These are phyloP conservation scores for Cryptotermes secundus DNA, from an alignment of 1,140 invertebrate species.

Conservation along the genomic window DNA sequence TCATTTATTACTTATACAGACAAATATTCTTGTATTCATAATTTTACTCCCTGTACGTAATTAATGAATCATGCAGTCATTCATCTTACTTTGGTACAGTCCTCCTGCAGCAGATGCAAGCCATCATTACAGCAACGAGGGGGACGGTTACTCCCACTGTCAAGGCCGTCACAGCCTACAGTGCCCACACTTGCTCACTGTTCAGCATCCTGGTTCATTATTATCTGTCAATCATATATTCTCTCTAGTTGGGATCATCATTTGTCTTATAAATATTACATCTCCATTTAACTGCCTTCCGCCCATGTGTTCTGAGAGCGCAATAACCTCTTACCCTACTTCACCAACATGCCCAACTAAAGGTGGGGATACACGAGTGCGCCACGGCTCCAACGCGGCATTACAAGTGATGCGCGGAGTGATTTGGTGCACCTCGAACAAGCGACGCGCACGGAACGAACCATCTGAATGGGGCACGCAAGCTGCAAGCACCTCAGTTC, in stretches of 20 bases:
- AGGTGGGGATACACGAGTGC: too few relatives aligned
- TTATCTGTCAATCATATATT: neutral
- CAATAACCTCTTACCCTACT: conserved; percentile 25
- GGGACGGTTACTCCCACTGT: conserved; percentile 34
- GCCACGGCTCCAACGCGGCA: too few relatives aligned
- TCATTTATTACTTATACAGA: too few relatives aligned
- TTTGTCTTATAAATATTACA: neutral
- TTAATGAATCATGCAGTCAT: neutral
- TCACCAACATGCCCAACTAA: neutral
- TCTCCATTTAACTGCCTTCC: neutral
- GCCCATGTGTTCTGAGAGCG: neutral
- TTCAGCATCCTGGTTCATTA: conserved; percentile 1
- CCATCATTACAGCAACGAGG: conserved; percentile 35
- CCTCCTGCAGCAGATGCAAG: conserved; percentile 43
- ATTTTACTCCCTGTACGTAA: too few relatives aligned
- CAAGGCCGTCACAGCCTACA: conserved; percentile 35
- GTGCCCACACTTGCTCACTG: conserved; percentile 23
- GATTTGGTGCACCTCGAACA: too few relatives aligned
- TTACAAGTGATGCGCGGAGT: too few relatives aligned
- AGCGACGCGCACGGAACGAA: too few relatives aligned
- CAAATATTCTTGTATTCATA: too few relatives aligned
- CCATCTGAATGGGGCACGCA: too few relatives aligned
- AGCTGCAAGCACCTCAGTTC: too few relatives aligned
- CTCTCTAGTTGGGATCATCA: neutral
- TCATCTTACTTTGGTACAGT: conserved; percentile 41